Percentiles rank a stretch among this genome's conserved stretches.
Conservation (phyloP, 2,113 vertebrate species). For the Laticauda colubrina region DNA sequence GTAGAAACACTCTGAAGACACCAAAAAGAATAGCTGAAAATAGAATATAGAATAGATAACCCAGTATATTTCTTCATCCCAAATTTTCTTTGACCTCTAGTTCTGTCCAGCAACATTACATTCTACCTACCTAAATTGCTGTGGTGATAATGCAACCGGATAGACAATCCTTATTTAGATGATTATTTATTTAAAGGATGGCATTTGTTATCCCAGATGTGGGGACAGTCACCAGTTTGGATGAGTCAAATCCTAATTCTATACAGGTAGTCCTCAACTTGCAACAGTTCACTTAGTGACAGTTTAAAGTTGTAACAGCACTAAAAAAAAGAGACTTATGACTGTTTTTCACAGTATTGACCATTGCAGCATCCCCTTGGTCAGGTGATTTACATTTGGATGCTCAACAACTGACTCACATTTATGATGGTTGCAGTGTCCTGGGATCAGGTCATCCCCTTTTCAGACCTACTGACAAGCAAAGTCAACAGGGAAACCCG, state of each 20-base stretch:
- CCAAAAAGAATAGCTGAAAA: background rate
- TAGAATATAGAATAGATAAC: background rate
- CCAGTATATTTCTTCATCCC: background rate
- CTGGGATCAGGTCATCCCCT: background rate
- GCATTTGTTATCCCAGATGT: background rate
- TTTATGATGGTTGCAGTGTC: background rate
- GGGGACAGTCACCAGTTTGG: background rate
- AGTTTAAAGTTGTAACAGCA: background rate
- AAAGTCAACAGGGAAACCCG: background rate
- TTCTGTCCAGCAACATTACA: background rate
- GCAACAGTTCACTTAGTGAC: background rate
- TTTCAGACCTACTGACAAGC: background rate
- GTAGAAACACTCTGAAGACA: background rate
- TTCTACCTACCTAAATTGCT: background rate
- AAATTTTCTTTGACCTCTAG: background rate
- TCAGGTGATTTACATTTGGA: no score
- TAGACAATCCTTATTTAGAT: background rate
- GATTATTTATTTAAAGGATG: background rate
- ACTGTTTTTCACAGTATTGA: background rate
- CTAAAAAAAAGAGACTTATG: background rate
- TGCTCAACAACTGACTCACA: no score
- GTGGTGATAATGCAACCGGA: background rate
- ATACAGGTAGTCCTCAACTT: background rate
- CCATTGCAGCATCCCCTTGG: no score
- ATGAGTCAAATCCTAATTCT: background rate